phyloP scores from a whole-genome alignment of 2,797 vertebrate species.

The Cryptoblepharus egeriae region DNA sequence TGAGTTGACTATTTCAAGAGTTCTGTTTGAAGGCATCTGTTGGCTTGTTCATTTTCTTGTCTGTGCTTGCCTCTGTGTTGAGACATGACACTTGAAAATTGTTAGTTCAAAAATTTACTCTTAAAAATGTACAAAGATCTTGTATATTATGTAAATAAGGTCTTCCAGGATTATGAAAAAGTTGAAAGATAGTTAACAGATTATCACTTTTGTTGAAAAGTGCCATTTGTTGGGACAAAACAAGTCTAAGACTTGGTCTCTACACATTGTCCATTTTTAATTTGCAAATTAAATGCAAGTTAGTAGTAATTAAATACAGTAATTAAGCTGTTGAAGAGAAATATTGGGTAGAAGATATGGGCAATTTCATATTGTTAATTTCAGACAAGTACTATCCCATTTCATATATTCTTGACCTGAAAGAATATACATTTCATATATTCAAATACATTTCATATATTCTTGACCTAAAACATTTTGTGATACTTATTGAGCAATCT shows the following conservation, averaged over 20 bases:
- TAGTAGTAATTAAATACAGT: not conserved
- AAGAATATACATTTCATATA: too few species aligned
- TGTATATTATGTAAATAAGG: not conserved
- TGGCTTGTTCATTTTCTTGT: constrained; percentile 39
- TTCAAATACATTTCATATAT: too few species aligned
- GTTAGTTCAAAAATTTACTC: constrained; percentile 14
- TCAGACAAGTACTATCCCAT: not conserved
- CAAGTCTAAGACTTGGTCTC: not conserved
- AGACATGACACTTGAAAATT: constrained; percentile 38
- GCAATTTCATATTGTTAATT: not conserved
- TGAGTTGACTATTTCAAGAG: constrained; percentile 44
- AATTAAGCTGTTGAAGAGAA: not conserved
- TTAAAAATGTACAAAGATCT: not conserved
- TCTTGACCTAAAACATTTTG: too few species aligned
- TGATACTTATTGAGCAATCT: too few species aligned
- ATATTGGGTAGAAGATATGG: not conserved
- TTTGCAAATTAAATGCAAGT: not conserved
- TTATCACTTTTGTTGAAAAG: not conserved
- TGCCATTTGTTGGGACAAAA: not conserved
- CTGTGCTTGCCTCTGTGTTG: constrained; percentile 41
- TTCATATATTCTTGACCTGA: not conserved
- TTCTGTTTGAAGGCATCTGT: constrained; percentile 28
- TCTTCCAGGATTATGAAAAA: not conserved
- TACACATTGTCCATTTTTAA: not conserved
- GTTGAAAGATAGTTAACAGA: not conserved